Base-by-base conservation (phyloP, 2,888 invertebrate species). In the Tryphoninae sp. region DNA sequence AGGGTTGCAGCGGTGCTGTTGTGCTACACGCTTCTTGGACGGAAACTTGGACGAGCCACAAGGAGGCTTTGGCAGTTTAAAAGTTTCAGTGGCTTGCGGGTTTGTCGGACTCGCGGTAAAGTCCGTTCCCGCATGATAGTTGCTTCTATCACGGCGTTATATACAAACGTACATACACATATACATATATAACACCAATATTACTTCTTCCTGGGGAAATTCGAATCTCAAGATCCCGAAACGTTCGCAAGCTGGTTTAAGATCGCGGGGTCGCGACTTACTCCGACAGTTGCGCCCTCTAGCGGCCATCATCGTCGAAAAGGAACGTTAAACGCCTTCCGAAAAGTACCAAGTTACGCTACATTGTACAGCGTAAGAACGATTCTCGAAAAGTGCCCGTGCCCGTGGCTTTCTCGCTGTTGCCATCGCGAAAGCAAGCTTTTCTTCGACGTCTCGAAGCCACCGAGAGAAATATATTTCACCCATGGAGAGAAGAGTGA, bases 41-140 rank as follows among this genome's bases (percentile, higher is more conserved):
- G 65, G 69, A 84, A 88, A 88, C 85, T 88, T 87, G 74, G 61
- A 74, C 65, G 75, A 76, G 16, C 65, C 69, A 51, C 51, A 49
- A 51, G 80, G 77, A 83, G 85, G 84, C 85, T 86, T 86, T 85
- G 85, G 85, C 84, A 86, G 87, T 88, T 88, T 86, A 86, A 87
- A 88, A 88, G 86, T 88, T 87, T 83, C 65, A 59, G 82, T 74
- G 71, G 81, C 78, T 81, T 83, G 84, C 83, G 79, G 83, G 45
- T 69, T 69, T 55, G 74, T 64, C 53, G 80, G 45, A 72, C 61
- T 67, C 78, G 80, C 67, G 49, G 68, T 23, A 58, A 84, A 85
- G 79, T 81, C 83, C 81, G 84, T 82, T 84, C 84, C 77, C 73
- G 74, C 81, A 76, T 4, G 33, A 33, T 33, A 33, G 33, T 33